phyloP scores from a whole-genome alignment of 2,888 invertebrate species.

The Eretmocerus hayati region DNA sequence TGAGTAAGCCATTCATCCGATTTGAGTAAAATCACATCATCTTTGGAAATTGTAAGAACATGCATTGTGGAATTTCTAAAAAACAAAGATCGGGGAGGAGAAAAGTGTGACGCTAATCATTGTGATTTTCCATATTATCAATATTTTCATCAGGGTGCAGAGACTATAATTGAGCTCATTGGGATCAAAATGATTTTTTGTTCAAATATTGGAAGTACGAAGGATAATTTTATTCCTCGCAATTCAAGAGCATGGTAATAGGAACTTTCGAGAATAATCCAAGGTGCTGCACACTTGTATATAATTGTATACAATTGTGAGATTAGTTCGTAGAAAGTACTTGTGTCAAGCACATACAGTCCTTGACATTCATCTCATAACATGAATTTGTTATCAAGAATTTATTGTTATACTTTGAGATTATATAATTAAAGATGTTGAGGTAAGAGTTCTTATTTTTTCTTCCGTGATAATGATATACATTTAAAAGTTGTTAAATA shows the following conservation, averaged over 20 bases:
- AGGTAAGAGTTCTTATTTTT: conserved; percentile 17
- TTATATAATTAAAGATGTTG: conserved; percentile 11
- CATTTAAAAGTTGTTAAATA: conserved; percentile 14
- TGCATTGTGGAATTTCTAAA: background rate
- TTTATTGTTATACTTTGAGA: conserved; percentile 15
- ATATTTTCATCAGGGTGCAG: conserved; percentile 8
- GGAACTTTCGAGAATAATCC: conserved; percentile 11
- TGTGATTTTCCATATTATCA: background rate
- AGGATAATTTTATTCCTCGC: conserved; percentile 14
- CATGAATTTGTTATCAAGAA: conserved; percentile 11
- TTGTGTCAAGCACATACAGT: no score
- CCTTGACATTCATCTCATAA: conserved; percentile 7
- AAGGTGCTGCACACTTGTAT: conserved; percentile 14
- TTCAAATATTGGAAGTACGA: background rate
- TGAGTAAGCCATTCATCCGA: background rate
- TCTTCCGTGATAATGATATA: conserved; percentile 9
- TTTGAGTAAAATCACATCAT: background rate
- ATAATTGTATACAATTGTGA: conserved; percentile 3
- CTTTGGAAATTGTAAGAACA: background rate
- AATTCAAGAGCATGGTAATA: conserved; percentile 17
- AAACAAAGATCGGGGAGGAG: background rate
- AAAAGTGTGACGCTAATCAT: background rate
- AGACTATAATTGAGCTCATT: background rate
- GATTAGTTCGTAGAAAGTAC: conserved; percentile 6
- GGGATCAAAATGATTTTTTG: background rate